A percentile compares a stretch with the other conserved stretches of the same genome.
These are phyloP conservation scores for Cantharis rufa DNA, from an alignment of 2,888 invertebrate species.

Conservation along the genomic window DNA sequence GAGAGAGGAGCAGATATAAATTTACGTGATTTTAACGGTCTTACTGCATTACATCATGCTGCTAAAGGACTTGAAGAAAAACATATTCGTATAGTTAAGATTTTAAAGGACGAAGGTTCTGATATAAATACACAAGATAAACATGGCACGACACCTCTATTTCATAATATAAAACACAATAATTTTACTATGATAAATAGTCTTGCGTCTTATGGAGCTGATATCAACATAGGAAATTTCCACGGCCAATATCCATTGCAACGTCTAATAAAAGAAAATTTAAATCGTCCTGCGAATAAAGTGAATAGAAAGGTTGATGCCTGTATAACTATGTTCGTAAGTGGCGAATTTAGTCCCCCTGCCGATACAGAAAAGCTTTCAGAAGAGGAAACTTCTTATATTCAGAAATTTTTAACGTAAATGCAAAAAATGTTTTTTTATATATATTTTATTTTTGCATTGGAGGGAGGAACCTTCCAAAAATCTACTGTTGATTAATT, in stretches of 20 bases:
- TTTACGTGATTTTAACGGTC: constrained; percentile 8
- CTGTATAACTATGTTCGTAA: neutral
- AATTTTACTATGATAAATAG: neutral
- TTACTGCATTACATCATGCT: constrained; percentile 14
- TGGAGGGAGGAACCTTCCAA: too few relatives aligned
- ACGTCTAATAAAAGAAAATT: neutral
- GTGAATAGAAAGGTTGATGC: neutral
- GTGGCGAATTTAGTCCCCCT: neutral
- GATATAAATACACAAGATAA: constrained; percentile 15
- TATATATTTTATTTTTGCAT: too few relatives aligned
- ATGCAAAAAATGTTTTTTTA: neutral
- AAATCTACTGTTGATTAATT: too few relatives aligned
- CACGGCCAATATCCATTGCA: constrained; percentile 5
- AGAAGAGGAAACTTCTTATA: neutral
- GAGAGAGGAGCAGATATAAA: constrained; percentile 7
- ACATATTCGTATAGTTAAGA: neutral
- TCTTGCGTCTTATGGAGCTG: constrained; percentile 7
- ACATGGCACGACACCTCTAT: constrained; percentile 13
- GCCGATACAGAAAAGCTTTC: neutral
- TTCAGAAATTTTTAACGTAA: neutral
- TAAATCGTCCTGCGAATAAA: neutral
- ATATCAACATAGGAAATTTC: constrained; percentile 8
- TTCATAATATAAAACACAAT: constrained; percentile 4
- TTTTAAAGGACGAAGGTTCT: constrained; percentile 5
- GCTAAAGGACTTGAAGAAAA: neutral